These are phyloP conservation scores for Agrotis puta DNA, from an alignment of 2,888 invertebrate genomes.

Conservation along the genomic window DNA sequence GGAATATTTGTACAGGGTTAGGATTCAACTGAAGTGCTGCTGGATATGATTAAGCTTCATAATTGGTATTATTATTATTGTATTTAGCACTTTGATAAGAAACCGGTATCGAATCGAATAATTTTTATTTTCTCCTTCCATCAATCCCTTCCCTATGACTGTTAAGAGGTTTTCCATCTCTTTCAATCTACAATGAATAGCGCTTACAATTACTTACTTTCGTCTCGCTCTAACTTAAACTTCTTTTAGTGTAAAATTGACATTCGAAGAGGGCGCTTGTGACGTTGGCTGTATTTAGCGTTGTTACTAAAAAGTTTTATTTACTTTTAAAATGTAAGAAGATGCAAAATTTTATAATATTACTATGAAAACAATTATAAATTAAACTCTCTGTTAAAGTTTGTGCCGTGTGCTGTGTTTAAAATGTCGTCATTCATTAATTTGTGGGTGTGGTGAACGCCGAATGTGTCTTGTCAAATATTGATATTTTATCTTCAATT, in stretches of 20 bases:
- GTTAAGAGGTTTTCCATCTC: conserved; percentile 66
- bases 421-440: conserved; percentile 72
- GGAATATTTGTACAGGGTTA: background rate
- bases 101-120: conserved; percentile 74
- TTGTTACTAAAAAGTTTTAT: conserved; percentile 57
- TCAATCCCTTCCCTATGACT: conserved; percentile 70
- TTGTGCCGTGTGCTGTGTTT: conserved; percentile 28
- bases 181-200: conserved; percentile 63
- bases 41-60: conserved; percentile 5
- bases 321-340: conserved; percentile 72
- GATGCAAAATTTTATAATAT: conserved; percentile 21
- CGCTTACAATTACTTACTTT: conserved; percentile 35
- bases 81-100: conserved; percentile 73
- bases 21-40: background rate
- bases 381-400: conserved; percentile 6
- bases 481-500: conserved; percentile 79
- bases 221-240: conserved; percentile 71
- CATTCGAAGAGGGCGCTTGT: conserved; percentile 79
- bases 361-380: conserved; percentile 3
- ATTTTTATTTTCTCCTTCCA: conserved; percentile 55
- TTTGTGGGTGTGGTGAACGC: conserved; percentile 85
- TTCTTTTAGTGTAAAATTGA: conserved; percentile 83
- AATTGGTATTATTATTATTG: conserved; percentile 20
- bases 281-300: conserved; percentile 62
- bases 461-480: conserved; percentile 76